Conservation (phyloP, 2,113 vertebrate genomes). For the Edolisoma coerulescens region DNA sequence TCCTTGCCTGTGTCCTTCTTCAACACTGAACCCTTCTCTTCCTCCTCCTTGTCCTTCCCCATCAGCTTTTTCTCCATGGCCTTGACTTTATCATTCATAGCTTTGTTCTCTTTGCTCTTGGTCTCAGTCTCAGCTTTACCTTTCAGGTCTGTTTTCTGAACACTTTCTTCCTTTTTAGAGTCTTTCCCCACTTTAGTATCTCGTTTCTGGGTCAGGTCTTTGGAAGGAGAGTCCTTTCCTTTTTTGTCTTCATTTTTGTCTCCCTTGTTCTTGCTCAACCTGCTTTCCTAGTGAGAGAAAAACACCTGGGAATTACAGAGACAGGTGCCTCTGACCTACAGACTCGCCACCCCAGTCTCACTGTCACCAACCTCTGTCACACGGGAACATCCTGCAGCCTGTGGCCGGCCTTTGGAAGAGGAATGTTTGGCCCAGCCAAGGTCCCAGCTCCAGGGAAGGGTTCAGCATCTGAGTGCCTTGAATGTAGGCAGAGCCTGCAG, state of each 20-base stretch:
- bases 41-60: constrained; percentile 60
- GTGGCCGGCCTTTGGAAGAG: background rate
- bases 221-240: constrained; percentile 41
- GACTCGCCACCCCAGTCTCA: background rate
- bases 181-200: constrained; percentile 55
- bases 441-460: background rate
- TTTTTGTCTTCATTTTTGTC: constrained; percentile 63
- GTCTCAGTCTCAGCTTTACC: constrained; percentile 47
- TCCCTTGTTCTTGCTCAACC: constrained; percentile 32
- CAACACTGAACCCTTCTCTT: background rate
- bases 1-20: background rate
- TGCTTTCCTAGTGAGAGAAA: constrained; percentile 63
- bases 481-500: background rate
- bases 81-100: constrained; percentile 58
- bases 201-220: constrained; percentile 19
- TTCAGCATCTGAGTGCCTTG: background rate
- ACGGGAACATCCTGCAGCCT: background rate
- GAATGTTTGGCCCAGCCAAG: background rate
- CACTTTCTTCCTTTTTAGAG: constrained; percentile 41
- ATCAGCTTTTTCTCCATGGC: constrained; percentile 71
- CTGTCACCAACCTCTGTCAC: background rate
- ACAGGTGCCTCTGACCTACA: background rate
- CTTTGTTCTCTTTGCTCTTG: constrained; percentile 62
- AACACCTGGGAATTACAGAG: background rate
- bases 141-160: constrained; percentile 47